A percentile compares a stretch with the other conserved stretches of the same genome.
Evolutionary conservation across 2,888 invertebrate species (phyloP).

Genomic region (Griposia aprilina): DNA sequence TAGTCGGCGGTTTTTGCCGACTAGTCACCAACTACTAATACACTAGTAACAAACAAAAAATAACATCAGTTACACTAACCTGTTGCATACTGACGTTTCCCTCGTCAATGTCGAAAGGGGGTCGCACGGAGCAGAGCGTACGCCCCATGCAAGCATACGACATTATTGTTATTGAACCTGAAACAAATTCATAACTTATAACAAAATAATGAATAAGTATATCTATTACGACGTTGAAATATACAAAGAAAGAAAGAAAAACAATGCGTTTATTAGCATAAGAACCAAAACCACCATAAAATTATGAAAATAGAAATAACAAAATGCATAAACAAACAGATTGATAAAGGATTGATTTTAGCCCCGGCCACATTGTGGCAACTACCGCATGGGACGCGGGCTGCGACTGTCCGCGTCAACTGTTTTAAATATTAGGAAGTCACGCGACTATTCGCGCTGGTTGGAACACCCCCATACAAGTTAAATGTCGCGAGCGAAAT

Average conservation of each 20-base stretch:
- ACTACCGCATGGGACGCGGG: neutral
- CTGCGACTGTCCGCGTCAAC: neutral
- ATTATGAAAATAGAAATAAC: neutral
- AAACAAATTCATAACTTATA: slow-evolving; percentile 17
- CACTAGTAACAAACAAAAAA: neutral
- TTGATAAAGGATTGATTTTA: no score
- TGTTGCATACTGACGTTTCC: slow-evolving; percentile 92
- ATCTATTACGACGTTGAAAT: neutral
- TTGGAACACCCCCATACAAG: neutral
- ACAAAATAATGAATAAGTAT: neutral
- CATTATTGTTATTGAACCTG: slow-evolving; percentile 91
- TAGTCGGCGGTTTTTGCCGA: no score
- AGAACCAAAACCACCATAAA: neutral
- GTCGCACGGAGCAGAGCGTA: slow-evolving; percentile 92
- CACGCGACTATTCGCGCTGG: neutral
- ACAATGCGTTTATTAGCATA: neutral
- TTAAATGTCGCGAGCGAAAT: neutral
- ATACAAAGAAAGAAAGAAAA: neutral
- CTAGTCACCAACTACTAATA: no score
- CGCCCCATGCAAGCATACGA: slow-evolving; percentile 93
- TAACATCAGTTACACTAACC: slow-evolving; percentile 79
- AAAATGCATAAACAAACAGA: no score
- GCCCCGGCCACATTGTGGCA: neutral
- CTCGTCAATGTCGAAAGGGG: slow-evolving; percentile 93
- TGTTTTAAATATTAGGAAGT: neutral